Percentiles rank a stretch among this genome's conserved stretches.
Conservation (phyloP, 2,113 vertebrate species). For the human (Homo sapiens) region GRCh38 chr14:101556001-101556500, state of each 20-base stretch:
- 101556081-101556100: neutral
- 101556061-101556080: neutral
- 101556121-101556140: rapidly evolving
- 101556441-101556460: neutral
- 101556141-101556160: neutral
- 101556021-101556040: rapidly evolving
- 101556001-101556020: rapidly evolving
- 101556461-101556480: rapidly evolving
- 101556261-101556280: neutral
- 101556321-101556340: rapidly evolving
- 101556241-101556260: rapidly evolving
- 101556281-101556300: neutral
- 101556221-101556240: neutral
- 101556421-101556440: rapidly evolving
- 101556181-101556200: neutral
- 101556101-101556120: neutral
- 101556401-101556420: rapidly evolving
- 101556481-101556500: neutral
- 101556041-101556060: neutral
- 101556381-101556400: rapidly evolving
- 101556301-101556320: neutral
- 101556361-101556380: neutral
- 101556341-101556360: neutral
- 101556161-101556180: neutral
- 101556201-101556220: neutral